Evolutionary conservation across 2,888 invertebrate genomes (phyloP).

Genomic region (Ochropleura plecta): DNA sequence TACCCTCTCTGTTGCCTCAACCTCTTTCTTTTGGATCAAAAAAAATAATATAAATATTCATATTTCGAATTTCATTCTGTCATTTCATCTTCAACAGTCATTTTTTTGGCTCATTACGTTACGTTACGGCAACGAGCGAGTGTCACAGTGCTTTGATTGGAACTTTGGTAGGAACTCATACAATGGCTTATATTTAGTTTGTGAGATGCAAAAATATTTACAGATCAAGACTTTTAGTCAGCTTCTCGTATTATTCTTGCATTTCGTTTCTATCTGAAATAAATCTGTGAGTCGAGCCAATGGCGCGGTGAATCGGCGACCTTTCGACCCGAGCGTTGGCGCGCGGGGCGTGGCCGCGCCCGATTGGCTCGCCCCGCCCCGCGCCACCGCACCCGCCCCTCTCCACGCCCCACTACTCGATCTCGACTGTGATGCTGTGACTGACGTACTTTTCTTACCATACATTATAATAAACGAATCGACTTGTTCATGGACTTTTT

Average conservation of each 20-base stretch:
- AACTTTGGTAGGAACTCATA: slow-evolving; percentile 1
- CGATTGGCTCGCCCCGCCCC: slow-evolving; percentile 84
- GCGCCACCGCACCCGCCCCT: slow-evolving; percentile 71
- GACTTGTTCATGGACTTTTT: slow-evolving; percentile 35
- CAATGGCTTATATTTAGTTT: not conserved
- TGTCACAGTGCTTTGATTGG: not conserved
- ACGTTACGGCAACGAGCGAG: too few relatives aligned
- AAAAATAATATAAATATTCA: too few relatives aligned
- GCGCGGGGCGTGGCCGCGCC: slow-evolving; percentile 88
- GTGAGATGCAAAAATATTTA: slow-evolving; percentile 15
- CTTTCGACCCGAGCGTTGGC: slow-evolving; percentile 85
- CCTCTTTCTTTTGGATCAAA: too few relatives aligned
- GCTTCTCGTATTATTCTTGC: slow-evolving; percentile 23
- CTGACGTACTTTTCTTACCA: slow-evolving; percentile 63
- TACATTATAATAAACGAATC: slow-evolving; percentile 49
- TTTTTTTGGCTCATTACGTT: too few relatives aligned
- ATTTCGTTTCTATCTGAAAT: slow-evolving; percentile 53
- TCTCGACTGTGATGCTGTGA: slow-evolving; percentile 71
- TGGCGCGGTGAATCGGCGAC: slow-evolving; percentile 79
- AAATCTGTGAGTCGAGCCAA: slow-evolving; percentile 77
- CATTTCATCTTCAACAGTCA: too few relatives aligned
- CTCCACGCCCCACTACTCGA: slow-evolving; percentile 75
- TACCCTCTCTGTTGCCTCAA: too few relatives aligned
- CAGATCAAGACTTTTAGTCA: slow-evolving; percentile 22
- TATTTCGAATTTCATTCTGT: too few relatives aligned